phyloP scores from a whole-genome alignment of 2,888 invertebrate genomes.

The Lasiommata megera region DNA sequence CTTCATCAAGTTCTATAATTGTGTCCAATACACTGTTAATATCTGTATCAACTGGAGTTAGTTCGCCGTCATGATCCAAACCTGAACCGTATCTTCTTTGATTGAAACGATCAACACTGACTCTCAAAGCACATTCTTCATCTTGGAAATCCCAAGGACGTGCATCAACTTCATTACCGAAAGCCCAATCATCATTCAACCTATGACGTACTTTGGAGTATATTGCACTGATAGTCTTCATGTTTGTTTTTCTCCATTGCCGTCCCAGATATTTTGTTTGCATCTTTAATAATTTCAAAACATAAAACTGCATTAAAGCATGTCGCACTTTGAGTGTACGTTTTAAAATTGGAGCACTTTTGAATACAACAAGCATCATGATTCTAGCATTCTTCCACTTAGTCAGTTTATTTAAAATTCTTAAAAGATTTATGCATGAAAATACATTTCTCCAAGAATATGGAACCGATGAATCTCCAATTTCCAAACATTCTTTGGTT shows the following conservation, averaged over 20 bases:
- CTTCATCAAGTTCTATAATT: constrained; percentile 92
- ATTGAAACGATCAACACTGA: constrained; percentile 98
- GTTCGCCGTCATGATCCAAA: constrained; percentile 79
- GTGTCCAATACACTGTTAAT: constrained; percentile 90
- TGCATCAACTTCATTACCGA: constrained; percentile 98
- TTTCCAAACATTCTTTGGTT: constrained; percentile 94
- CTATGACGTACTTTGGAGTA: constrained; percentile 98
- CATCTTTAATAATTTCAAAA: constrained; percentile 98
- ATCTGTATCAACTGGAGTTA: constrained; percentile 88
- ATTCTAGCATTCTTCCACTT: constrained; percentile 99
- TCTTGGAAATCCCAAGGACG: constrained; percentile 99
- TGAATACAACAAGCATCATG: constrained; percentile 99
- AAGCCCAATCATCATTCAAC: constrained; percentile 99
- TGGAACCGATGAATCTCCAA: constrained; percentile 88
- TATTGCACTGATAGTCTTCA: constrained; percentile 99
- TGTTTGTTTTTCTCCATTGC: constrained; percentile 99
- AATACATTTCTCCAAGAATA: constrained; percentile 99
- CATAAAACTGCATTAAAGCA: constrained; percentile 98
- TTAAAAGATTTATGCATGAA: constrained; percentile 96
- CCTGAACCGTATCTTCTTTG: constrained; percentile 90
- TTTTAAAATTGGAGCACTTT: constrained; percentile 99
- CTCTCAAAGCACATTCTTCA: constrained; percentile 96
- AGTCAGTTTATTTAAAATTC: constrained; percentile 98
- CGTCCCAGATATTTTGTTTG: constrained; percentile 99
- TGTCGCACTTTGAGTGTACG: constrained; percentile 97